Conservation (phyloP, 2,113 vertebrate species). For the Chaetorhynchus papuensis region DNA sequence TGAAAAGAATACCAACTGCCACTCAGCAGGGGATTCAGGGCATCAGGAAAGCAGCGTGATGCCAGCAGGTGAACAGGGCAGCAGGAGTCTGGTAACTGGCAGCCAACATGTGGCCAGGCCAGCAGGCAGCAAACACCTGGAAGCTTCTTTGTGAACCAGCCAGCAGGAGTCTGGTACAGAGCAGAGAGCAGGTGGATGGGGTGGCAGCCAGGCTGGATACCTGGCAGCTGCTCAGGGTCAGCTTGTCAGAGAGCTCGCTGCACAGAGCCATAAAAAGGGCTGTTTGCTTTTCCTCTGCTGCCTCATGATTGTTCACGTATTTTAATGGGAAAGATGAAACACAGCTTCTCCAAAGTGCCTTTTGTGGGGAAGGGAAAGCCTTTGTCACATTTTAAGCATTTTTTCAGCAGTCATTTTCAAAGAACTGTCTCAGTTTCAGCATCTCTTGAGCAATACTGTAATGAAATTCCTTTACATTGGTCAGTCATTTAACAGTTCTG, state of each 20-base stretch:
- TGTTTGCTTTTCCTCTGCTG: neutral
- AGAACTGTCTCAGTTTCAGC: neutral
- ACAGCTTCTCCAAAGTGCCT: neutral
- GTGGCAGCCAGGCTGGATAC: neutral
- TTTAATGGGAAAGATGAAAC: neutral
- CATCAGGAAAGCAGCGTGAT: neutral
- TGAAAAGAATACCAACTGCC: neutral
- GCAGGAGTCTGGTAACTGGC: neutral
- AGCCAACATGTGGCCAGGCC: neutral
- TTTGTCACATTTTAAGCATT: neutral
- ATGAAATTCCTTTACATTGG: neutral
- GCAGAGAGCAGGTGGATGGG: neutral
- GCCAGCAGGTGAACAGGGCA: neutral
- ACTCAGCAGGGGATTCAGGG: neutral
- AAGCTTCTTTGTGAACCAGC: neutral
- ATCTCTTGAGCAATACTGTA: neutral
- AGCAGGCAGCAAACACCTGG: slow-evolving; percentile 4
- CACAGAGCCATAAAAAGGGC: neutral
- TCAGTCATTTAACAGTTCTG: neutral
- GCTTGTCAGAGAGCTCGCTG: neutral
- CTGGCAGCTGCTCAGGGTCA: neutral
- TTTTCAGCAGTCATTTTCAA: neutral
- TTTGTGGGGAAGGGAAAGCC: neutral
- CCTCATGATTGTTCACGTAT: neutral
- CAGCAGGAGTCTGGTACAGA: neutral